phyloP scores from a whole-genome alignment of 23 tunicate genomes.

The Trididemnum clinides region DNA sequence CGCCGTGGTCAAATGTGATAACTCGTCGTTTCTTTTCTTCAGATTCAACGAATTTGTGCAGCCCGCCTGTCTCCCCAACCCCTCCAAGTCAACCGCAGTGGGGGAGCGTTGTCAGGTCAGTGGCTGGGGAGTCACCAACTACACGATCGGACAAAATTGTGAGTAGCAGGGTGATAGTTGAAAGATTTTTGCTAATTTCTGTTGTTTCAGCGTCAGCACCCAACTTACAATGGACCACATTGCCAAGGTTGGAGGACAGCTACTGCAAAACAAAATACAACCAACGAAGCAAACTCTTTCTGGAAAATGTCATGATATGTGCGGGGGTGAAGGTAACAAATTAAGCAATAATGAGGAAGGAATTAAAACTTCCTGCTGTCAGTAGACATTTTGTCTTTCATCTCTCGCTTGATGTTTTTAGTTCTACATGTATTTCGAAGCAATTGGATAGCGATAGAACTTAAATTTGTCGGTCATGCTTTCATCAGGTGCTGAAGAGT shows the following conservation, averaged over 20 bases:
- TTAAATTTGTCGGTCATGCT: too few relatives aligned
- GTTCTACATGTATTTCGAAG: too few relatives aligned
- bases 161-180: conserved; percentile 13
- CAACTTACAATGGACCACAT: conserved; percentile 66
- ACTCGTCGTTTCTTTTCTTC: too few relatives aligned
- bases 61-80: conserved; percentile 77
- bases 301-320: conserved; percentile 66
- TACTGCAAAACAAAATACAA: conserved; percentile 67
- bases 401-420: too few relatives aligned
- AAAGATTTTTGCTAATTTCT: neutral
- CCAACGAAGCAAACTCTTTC: conserved; percentile 30
- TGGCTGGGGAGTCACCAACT: conserved; percentile 87
- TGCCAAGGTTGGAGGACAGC: conserved; percentile 55
- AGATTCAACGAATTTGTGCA: conserved; percentile 62
- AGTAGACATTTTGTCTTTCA: too few relatives aligned
- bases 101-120: conserved; percentile 88
- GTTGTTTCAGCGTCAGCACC: conserved; percentile 64
- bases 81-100: neutral
- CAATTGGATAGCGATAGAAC: too few relatives aligned
- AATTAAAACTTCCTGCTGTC: neutral
- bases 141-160: conserved; percentile 67
- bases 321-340: conserved; percentile 78
- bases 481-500: too few relatives aligned
- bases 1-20: too few relatives aligned
- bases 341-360: neutral